Percentiles rank a stretch among this genome's conserved stretches.
Evolutionary conservation across 1,140 invertebrate genomes (phyloP).

Genomic region (Babylonia areolata): DNA sequence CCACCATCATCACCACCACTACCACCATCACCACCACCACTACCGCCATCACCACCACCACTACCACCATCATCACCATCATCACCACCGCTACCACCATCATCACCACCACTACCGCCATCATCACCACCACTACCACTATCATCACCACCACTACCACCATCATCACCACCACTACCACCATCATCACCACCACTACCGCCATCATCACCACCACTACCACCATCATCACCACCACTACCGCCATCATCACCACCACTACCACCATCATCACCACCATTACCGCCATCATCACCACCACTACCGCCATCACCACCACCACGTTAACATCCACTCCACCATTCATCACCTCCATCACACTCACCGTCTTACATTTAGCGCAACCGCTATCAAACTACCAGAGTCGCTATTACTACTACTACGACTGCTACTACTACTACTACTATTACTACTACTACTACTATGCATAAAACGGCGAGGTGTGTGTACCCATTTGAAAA

Average conservation of each 20-base stretch:
- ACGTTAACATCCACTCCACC: too few relatives aligned
- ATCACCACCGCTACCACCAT: neutral
- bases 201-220: neutral
- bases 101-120: neutral
- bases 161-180: neutral
- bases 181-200: neutral
- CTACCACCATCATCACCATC: neutral
- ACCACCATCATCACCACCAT: neutral
- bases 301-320: neutral
- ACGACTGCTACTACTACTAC: too few relatives aligned
- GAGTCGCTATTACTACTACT: too few relatives aligned
- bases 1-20: neutral
- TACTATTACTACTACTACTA: too few relatives aligned
- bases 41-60: neutral
- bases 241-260: neutral
- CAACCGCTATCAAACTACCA: too few relatives aligned
- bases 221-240: neutral
- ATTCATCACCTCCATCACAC: too few relatives aligned
- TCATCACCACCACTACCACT: too few relatives aligned
- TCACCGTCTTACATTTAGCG: too few relatives aligned
- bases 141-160: neutral
- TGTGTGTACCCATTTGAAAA: too few relatives aligned
- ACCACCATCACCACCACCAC: neutral
- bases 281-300: neutral
- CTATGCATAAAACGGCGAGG: too few relatives aligned